Base-by-base conservation (phyloP, 2,113 vertebrate species). In the Zapus hudsonius region DNA sequence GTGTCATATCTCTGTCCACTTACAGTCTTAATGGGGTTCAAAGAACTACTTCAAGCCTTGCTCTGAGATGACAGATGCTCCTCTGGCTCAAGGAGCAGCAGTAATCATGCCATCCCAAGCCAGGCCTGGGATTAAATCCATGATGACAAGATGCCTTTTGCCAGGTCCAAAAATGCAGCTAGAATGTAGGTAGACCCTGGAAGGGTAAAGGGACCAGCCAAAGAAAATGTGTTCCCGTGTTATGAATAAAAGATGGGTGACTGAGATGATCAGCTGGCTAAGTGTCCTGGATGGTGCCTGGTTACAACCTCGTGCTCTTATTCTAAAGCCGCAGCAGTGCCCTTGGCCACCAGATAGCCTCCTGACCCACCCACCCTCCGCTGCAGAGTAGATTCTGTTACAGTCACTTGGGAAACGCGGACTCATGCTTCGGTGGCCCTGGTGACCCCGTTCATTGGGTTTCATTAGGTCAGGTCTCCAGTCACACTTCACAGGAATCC, bases 221-320 rank as follows among this genome's bases (percentile, higher is more conserved):
- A 64, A 72, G 85, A 86, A 76, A 93, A 87, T 0, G 0, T 1
- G 4, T 61, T 82, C 22, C n/a, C 1, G 0, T 75, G 95, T 78
- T 74, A 89, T 93, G 89, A 94, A 93, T 96, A 94, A 95, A 95
- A 89, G 59, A 91, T 86, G 84, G 85, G 31, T 10, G 44, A 79
- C 1, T 44, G 82, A 78, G 59, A 92, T n/a, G 91, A 89, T 87
- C 86, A 87, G 66, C 57, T 64, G n/a, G 87, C 73, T 87, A 36
- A 87, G 16, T 47, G 80, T 67, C 80, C 73, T 0, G 0, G 52
- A 66, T 23, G 66, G 96, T 29, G 0, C 96, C 66, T 0, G 0
- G 15, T 97, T 95, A 95, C 95, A 87, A 1, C 89, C 40, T 5
- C 0, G 3, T 22, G 79, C 74, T 95, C 59, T 44, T 91, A 59